phyloP scores from a whole-genome alignment of 2,888 invertebrate genomes.

The Alcis repandata region DNA sequence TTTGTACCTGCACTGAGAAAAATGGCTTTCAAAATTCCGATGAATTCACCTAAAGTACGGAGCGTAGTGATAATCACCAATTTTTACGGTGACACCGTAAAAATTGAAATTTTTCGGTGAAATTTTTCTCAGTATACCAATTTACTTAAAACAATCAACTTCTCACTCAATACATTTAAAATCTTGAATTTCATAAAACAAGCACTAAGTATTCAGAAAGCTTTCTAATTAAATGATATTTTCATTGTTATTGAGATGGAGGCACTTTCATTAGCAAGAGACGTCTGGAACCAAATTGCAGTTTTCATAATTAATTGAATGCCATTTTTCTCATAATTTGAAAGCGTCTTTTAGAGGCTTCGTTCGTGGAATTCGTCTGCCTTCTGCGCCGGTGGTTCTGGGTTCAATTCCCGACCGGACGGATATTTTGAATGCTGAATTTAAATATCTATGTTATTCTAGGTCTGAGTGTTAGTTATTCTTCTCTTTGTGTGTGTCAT shows the following conservation, averaged over 20 bases:
- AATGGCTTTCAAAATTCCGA: no score
- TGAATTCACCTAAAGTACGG: no score
- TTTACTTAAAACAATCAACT: no score
- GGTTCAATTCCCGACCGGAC: not conserved
- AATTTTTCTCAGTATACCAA: no score
- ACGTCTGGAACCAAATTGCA: constrained; percentile 52
- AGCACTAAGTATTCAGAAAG: not conserved
- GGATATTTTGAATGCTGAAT: not conserved
- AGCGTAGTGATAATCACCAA: no score
- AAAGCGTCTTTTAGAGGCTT: constrained; percentile 58
- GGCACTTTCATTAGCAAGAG: constrained; percentile 63
- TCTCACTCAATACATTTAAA: no score
- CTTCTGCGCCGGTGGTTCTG: not conserved
- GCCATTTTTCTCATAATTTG: constrained; percentile 56
- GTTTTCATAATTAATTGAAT: constrained; percentile 67
- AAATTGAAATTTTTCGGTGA: no score
- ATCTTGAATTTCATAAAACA: not conserved
- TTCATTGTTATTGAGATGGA: constrained; percentile 25
- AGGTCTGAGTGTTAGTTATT: no score
- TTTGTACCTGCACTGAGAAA: no score
- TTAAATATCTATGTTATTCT: no score
- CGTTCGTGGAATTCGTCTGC: constrained; percentile 54
- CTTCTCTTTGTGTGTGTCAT: no score
- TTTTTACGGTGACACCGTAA: no score
- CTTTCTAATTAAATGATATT: constrained; percentile 19